Percentiles rank a stretch among this genome's conserved stretches.
Evolutionary conservation across 2,113 vertebrate species (phyloP).

Genomic region (Eurystomus gularis): DNA sequence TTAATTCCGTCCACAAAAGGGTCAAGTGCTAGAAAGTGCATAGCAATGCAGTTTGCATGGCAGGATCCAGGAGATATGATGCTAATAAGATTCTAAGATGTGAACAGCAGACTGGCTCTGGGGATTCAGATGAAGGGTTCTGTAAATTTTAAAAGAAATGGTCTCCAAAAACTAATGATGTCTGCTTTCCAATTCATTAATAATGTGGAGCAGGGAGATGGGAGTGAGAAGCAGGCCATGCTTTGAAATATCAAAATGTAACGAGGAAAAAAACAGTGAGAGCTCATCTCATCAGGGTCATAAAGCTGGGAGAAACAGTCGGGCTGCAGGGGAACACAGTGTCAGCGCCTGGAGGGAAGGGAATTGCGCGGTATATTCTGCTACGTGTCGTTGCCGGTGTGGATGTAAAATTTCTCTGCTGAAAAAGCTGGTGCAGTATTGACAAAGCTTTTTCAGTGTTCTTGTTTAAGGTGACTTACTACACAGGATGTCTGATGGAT

Average conservation of each 20-base stretch:
- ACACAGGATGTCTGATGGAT: constrained; percentile 53
- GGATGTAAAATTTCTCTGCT: constrained; percentile 58
- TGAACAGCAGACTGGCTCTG: constrained; percentile 83
- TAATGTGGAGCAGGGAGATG: constrained; percentile 85
- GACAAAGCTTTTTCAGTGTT: constrained; percentile 64
- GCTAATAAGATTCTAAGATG: constrained; percentile 94
- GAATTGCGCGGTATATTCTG: constrained; percentile 42
- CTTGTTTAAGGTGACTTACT: constrained; percentile 64
- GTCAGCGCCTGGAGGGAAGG: constrained; percentile 53
- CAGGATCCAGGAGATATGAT: constrained; percentile 86
- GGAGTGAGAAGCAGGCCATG: constrained; percentile 75
- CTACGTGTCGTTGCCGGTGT: background rate
- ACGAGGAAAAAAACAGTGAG: constrained; percentile 74
- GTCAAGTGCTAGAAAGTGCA: constrained; percentile 93
- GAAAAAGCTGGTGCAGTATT: constrained; percentile 50
- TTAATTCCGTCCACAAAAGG: constrained; percentile 89
- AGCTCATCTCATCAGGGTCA: constrained; percentile 74
- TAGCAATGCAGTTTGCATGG: constrained; percentile 89
- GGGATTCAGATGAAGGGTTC: constrained; percentile 90
- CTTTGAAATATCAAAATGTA: constrained; percentile 83
- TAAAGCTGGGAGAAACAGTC: constrained; percentile 68
- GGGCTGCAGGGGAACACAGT: constrained; percentile 59
- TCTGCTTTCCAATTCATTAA: constrained; percentile 89
- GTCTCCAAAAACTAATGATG: constrained; percentile 93
- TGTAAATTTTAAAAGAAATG: constrained; percentile 90